Base-by-base conservation (phyloP, 1,140 invertebrate genomes). In the Babylonia areolata region DNA sequence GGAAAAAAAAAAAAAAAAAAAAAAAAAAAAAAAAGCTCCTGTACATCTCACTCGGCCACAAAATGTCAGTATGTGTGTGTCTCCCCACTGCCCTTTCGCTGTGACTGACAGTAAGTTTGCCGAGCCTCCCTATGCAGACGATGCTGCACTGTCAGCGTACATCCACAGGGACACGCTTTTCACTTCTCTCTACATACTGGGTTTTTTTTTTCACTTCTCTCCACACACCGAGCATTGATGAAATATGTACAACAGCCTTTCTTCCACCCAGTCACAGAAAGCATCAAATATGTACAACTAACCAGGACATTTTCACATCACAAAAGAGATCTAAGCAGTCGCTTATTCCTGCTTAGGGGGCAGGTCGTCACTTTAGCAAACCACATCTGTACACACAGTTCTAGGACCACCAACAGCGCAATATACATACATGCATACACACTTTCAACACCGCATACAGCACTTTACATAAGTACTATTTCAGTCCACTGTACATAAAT, bases 361-460 rank as follows among this genome's bases (percentile, higher is more conserved):
- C 75, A 77, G 75, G 75, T 77, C 75, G 75, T 77, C 78, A 79
- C 28, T 33, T 51, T 15, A 35, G 39, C 28, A 54, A 23, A 40
- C n/a, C 37, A 79, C 77, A 42, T 37, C 37, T 17, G 39, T 9
- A 79, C 39, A 42, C 39, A 46, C n/a, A n/a, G n/a, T 37, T 39
- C 31, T 33, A 73, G 9, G 31, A 15, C 3, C 39, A 79, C 23
- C 12, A 1, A 42, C 77, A 79, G 37, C n/a, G n/a, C 15, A 20
- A 42, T 40, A 54, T 31, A 80, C 78, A 80, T 31, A 58, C 40
- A 75, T 75, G 73, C n/a, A n/a, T 71, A 9, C 28, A 71, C 69
- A 23, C 73, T 75, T 37, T 37, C 73, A 75, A 6, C 73, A 75
- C 5, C 37, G 35, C 12, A 9, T 35, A 39, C n/a, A 75, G 9